Conservation (phyloP, 2,797 vertebrate species). For the Melanotaenia maccullochi region DNA sequence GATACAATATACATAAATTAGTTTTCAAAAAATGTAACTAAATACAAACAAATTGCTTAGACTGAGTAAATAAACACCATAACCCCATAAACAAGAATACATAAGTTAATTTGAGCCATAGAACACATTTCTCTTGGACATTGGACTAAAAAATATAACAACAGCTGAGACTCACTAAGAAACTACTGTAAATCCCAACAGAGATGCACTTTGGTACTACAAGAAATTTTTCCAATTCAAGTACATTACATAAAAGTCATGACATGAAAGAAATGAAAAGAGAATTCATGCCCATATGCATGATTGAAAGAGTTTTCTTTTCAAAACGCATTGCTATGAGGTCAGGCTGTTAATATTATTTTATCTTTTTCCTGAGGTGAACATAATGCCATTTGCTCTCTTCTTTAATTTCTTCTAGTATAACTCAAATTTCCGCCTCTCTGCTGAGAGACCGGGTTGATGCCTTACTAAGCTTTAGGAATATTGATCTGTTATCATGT, state of each 20-base stretch:
- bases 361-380: not conserved
- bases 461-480: constrained; percentile 14
- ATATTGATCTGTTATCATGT: constrained; percentile 11
- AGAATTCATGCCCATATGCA: not conserved
- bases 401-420: not conserved
- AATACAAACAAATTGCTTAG: no score
- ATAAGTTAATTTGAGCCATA: not conserved
- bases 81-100: no score
- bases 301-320: not conserved
- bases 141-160: not conserved
- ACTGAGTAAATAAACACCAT: no score
- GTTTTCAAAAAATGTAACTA: no score
- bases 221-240: not conserved
- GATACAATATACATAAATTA: no score
- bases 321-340: not conserved
- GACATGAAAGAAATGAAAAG: not conserved
- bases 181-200: not conserved
- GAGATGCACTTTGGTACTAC: not conserved
- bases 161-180: not conserved
- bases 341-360: not conserved
- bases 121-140: not conserved
- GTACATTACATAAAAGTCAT: not conserved
- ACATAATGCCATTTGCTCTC: not conserved
- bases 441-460: constrained; percentile 20
- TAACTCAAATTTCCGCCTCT: not conserved